Conservation (phyloP, 2,888 invertebrate species). For the Hydriomena furcata region DNA sequence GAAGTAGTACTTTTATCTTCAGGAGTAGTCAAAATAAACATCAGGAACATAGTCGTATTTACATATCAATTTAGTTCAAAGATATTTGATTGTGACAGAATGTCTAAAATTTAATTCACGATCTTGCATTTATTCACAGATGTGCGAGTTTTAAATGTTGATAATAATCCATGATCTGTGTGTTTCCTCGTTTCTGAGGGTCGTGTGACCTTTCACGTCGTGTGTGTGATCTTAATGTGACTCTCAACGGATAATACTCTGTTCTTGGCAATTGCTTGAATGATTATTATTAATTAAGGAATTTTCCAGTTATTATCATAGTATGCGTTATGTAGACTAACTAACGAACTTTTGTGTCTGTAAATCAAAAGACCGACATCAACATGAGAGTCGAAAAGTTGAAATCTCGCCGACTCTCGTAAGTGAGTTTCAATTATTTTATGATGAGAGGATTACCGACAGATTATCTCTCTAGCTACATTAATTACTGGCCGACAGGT, state of each 20-base stretch:
- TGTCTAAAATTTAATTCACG: slow-evolving; percentile 7
- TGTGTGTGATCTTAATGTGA: slow-evolving; percentile 34
- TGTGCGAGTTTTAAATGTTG: background rate
- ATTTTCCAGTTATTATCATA: too few species aligned
- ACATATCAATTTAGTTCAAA: background rate
- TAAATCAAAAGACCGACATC: too few species aligned
- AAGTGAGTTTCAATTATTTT: too few species aligned
- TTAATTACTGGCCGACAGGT: too few species aligned
- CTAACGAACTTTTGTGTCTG: too few species aligned
- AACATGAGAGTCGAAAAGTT: too few species aligned
- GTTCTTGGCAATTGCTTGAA: slow-evolving; percentile 34
- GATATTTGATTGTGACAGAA: background rate
- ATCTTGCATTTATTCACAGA: slow-evolving; percentile 6
- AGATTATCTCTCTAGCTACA: too few species aligned
- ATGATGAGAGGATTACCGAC: too few species aligned
- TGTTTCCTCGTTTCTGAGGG: slow-evolving; percentile 40
- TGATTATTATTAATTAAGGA: slow-evolving; percentile 31
- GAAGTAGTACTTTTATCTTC: too few species aligned
- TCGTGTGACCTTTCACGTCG: slow-evolving; percentile 42
- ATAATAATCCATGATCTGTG: slow-evolving; percentile 1
- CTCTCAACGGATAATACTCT: slow-evolving; percentile 20
- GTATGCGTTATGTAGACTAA: too few species aligned
- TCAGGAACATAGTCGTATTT: background rate
- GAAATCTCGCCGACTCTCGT: too few species aligned
- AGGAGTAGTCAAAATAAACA: background rate